Conservation (phyloP, 2,797 vertebrate species). For the Rhinichthys osculus region DNA sequence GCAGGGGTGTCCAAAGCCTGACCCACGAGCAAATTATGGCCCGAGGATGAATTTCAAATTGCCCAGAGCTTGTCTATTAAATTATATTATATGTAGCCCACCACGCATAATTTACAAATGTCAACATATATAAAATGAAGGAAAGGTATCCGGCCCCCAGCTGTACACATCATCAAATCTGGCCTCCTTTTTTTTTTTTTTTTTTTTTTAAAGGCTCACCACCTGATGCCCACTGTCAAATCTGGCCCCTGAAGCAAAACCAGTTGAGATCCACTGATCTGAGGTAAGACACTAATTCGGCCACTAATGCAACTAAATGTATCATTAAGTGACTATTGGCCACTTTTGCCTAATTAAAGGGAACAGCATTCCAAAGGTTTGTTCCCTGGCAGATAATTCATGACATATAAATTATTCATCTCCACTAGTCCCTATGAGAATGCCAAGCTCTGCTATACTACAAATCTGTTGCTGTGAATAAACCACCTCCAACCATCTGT, state of each 20-base stretch:
- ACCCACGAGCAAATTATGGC: no score
- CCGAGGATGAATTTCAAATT: no score
- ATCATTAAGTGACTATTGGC: conserved; percentile 35
- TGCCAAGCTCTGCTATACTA: conserved; percentile 46
- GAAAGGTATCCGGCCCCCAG: neutral
- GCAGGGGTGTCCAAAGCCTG: no score
- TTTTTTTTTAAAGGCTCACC: no score
- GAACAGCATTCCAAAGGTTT: conserved; percentile 50
- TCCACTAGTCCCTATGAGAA: conserved; percentile 49
- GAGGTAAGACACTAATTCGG: conserved; percentile 36
- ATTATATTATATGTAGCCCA: no score
- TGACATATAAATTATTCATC: conserved; percentile 62
- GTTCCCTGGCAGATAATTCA: conserved; percentile 49
- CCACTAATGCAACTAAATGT: conserved; percentile 21
- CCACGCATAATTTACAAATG: no score
- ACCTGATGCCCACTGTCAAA: neutral
- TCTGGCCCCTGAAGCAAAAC: neutral
- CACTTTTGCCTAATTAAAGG: conserved; percentile 52
- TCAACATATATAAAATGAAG: no score
- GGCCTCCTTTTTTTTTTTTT: neutral
- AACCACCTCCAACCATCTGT: conserved; percentile 63
- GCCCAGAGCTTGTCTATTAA: no score
- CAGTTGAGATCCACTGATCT: conserved; percentile 11
- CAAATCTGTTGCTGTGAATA: conserved; percentile 61
- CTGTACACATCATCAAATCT: neutral